A percentile compares a stretch with the other conserved stretches of the same genome.
Conservation (phyloP, 2,797 vertebrate species). For the Pelodytes ibericus region DNA sequence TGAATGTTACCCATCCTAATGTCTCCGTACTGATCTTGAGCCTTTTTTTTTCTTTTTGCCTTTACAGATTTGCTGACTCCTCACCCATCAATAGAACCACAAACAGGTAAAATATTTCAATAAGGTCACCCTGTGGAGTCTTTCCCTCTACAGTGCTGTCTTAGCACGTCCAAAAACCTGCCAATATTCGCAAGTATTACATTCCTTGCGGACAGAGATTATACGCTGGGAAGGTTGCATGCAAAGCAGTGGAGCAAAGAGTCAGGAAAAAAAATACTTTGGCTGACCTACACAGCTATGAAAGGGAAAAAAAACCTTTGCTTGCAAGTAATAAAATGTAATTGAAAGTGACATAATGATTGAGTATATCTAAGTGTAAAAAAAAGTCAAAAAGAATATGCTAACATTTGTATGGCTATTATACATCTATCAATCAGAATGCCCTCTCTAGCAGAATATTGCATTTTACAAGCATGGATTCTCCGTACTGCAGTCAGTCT, state of each 20-base stretch:
- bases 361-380: conserved; percentile 34
- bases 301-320: conserved; percentile 42
- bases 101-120: conserved; percentile 7
- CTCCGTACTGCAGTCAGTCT: not conserved
- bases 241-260: conserved; percentile 31
- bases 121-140: conserved; percentile 41
- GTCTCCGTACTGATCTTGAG: too few relatives aligned
- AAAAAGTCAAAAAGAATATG: conserved; percentile 2
- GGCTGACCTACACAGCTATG: conserved; percentile 43
- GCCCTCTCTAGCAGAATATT: not conserved
- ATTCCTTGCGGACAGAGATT: conserved; percentile 26
- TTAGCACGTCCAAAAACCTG: conserved; percentile 45
- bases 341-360: conserved; percentile 44
- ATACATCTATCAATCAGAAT: conserved; percentile 26
- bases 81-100: not conserved
- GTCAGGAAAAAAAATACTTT: conserved; percentile 48
- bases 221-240: conserved; percentile 22
- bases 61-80: conserved; percentile 29
- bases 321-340: conserved; percentile 52
- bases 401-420: conserved; percentile 25
- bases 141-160: conserved; percentile 23
- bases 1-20: too few relatives aligned
- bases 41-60: not conserved
- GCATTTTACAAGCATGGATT: not conserved
- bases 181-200: conserved; percentile 47